Base-by-base conservation (phyloP, 2,113 vertebrate species). In the Egretta garzetta region DNA sequence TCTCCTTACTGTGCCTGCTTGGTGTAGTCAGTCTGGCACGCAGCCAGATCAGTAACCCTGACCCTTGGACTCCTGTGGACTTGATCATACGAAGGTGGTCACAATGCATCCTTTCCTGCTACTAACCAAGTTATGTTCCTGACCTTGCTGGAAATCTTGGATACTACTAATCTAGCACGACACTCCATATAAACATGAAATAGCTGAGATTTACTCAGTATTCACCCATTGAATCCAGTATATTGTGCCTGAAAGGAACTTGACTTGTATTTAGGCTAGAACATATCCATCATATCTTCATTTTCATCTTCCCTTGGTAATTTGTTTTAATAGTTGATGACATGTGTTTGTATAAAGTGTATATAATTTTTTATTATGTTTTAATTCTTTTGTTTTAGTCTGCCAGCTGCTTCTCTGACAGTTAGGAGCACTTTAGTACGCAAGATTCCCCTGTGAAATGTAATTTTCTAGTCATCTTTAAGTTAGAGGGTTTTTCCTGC, bases 21-120 rank as follows among this genome's bases (percentile, higher is more conserved):
- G 0, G 9, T 30, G 39, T 1, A 0, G 26, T 75, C 41, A 56
- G 19, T 33, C 6, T 70, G 43, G 32, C 41, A 56, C 22, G 4
- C 13, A 75, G 55, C 6, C 15, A 64, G 18, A 21, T 10, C 55
- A 16, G 20, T 56, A 43, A 50, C 35, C 22, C 35, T 39, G n/a
- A 50, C 17, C 9, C 14, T 62, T 68, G 32, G 41, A 1, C 8
- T 73, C 21, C 21, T 1, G 0, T 67, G 67, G 17, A 80, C 24
- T 27, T 8, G 26, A 55, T 49, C 30, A 4, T 27, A 55, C 3
- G 3, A 68, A 73, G 14, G 7, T 27, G 4, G 20, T 62, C 35
- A 33, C 26, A 60, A 8, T 0, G 0, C 8, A 67, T 72, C 23
- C 52, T 8, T 67, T 80, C 33, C 22, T 79, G 35, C 22, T 5